Conservation (phyloP, 2,888 invertebrate genomes). For the Phengaris arion region DNA sequence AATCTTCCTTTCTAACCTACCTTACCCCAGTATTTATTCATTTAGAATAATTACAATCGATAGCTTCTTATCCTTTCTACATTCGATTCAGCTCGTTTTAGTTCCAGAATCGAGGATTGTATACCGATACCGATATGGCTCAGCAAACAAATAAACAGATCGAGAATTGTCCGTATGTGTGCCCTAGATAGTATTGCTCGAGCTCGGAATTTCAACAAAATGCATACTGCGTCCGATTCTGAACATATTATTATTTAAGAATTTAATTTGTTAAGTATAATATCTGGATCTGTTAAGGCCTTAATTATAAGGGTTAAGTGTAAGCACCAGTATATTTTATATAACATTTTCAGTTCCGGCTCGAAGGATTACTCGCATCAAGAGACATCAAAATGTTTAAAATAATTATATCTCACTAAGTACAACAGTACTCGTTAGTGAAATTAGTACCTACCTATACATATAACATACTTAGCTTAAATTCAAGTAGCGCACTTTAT, state of each 20-base stretch:
- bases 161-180: slow-evolving; percentile 15
- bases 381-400: too few species aligned
- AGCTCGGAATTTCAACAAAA: slow-evolving; percentile 15
- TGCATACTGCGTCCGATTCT: slow-evolving; percentile 9
- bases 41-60: background rate
- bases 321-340: too few species aligned
- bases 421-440: too few species aligned
- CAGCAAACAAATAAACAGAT: slow-evolving; percentile 14
- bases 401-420: too few species aligned
- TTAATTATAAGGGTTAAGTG: background rate
- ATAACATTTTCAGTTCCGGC: too few species aligned
- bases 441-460: too few species aligned
- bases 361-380: too few species aligned
- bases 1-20: background rate
- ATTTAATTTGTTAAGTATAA: background rate
- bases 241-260: slow-evolving; percentile 1
- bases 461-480: too few species aligned
- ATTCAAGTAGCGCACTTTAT: too few species aligned
- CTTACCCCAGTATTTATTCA: background rate
- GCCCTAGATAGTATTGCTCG: slow-evolving; percentile 5
- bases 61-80: background rate
- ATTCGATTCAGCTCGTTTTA: background rate
- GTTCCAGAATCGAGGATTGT: background rate
- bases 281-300: background rate
- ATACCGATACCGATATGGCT: slow-evolving; percentile 18